Evolutionary conservation across 2,113 vertebrate genomes (phyloP).

Genomic region (Pseudolaguvia tuberculata): DNA sequence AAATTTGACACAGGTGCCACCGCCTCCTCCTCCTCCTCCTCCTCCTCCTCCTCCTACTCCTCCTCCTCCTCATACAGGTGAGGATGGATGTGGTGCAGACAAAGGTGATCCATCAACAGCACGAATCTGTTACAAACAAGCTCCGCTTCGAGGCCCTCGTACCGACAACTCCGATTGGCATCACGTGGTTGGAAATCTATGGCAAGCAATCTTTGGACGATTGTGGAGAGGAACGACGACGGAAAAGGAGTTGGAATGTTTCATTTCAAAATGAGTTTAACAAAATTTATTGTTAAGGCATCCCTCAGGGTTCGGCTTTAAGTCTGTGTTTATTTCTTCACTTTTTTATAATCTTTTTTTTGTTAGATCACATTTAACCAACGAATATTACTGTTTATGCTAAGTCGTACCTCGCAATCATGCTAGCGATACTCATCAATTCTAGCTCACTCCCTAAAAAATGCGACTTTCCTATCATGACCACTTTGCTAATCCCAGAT

Average conservation of each 20-base stretch:
- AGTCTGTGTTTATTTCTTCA: too few relatives aligned
- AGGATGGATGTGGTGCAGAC: slow-evolving; percentile 86
- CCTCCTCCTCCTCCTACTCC: slow-evolving; percentile 74
- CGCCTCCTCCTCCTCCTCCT: slow-evolving; percentile 58
- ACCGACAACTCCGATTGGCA: slow-evolving; percentile 85
- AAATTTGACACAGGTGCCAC: slow-evolving; percentile 86
- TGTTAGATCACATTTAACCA: not conserved
- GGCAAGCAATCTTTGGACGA: slow-evolving; percentile 94
- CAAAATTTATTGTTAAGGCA: too few relatives aligned
- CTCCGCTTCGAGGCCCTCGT: slow-evolving; percentile 79
- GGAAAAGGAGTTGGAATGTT: too few relatives aligned
- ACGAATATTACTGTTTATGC: not conserved
- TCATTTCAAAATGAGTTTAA: too few relatives aligned
- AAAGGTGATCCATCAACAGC: slow-evolving; percentile 82
- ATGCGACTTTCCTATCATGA: not conserved
- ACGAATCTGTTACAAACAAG: slow-evolving; percentile 87
- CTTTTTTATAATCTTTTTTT: too few relatives aligned
- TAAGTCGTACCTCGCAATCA: not conserved
- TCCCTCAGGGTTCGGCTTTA: too few relatives aligned
- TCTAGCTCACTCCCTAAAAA: not conserved
- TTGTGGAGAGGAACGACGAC: slow-evolving; percentile 80
- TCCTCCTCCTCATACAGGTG: slow-evolving; percentile 55
- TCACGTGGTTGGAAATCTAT: slow-evolving; percentile 94
- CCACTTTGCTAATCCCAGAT: not conserved
- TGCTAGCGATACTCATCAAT: not conserved